phyloP scores from a whole-genome alignment of 2,113 vertebrate species.

The Limanda limanda region DNA sequence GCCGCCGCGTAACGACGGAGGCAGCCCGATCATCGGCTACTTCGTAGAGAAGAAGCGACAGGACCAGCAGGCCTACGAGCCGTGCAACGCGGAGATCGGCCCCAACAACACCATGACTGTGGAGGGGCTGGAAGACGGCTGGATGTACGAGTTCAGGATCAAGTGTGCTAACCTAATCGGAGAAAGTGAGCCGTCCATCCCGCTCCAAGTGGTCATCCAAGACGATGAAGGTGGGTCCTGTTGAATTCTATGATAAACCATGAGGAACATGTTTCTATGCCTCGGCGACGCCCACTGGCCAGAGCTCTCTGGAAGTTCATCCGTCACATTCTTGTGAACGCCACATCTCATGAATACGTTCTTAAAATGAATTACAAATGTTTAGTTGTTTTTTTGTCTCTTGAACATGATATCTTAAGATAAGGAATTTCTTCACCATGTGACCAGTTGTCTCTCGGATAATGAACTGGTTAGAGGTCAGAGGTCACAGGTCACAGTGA shows the following conservation, averaged over 20 bases:
- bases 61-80: constrained; percentile 90
- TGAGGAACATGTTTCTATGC: too few relatives aligned
- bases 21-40: constrained; percentile 94
- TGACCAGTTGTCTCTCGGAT: too few relatives aligned
- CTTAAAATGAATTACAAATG: too few relatives aligned
- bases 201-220: constrained; percentile 91
- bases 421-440: too few relatives aligned
- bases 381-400: too few relatives aligned
- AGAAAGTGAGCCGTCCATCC: constrained; percentile 94
- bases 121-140: constrained; percentile 90
- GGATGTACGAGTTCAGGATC: constrained; percentile 98
- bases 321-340: too few relatives aligned
- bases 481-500: too few relatives aligned
- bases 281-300: too few relatives aligned
- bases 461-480: too few relatives aligned
- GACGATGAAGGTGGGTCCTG: constrained; percentile 92
- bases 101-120: constrained; percentile 88
- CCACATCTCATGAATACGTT: too few relatives aligned
- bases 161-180: constrained; percentile 93
- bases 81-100: constrained; percentile 88
- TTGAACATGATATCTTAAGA: too few relatives aligned
- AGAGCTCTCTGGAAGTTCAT: too few relatives aligned
- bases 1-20: constrained; percentile 94
- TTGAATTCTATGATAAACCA: neutral
- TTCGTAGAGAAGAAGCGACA: constrained; percentile 94